Conservation (phyloP, 2,888 invertebrate species). For the Plusia festucae region DNA sequence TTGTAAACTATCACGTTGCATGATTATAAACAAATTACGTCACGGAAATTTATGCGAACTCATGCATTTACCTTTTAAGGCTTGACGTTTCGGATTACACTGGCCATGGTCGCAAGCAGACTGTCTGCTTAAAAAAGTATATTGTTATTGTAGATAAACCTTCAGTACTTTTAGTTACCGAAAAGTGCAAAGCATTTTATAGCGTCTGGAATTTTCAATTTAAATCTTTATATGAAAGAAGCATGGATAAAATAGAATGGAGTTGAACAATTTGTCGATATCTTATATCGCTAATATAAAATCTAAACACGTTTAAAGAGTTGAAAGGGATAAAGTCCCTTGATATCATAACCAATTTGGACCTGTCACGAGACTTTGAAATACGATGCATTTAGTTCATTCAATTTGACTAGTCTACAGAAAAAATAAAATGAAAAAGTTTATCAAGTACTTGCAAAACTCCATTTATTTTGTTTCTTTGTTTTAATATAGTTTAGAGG, state of each 20-base stretch:
- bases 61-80: too few species aligned
- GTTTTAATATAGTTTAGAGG: too few species aligned
- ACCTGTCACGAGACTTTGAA: background rate
- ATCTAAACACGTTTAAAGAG: background rate
- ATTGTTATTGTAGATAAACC: background rate
- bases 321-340: background rate
- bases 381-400: background rate
- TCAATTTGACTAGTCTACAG: background rate
- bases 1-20: too few species aligned
- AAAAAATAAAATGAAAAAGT: too few species aligned
- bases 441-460: too few species aligned
- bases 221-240: background rate
- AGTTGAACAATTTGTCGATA: background rate
- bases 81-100: too few species aligned
- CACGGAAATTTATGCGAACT: too few species aligned
- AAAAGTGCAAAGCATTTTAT: slow-evolving; percentile 10
- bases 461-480: too few species aligned
- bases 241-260: background rate
- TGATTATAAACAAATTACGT: too few species aligned
- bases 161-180: slow-evolving; percentile 11
- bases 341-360: background rate
- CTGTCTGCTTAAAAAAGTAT: too few species aligned
- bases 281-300: background rate
- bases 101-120: too few species aligned
- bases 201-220: slow-evolving; percentile 4